These are phyloP conservation scores for Plodia interpunctella DNA, from an alignment of 1,140 invertebrate genomes.

Conservation along the genomic window DNA sequence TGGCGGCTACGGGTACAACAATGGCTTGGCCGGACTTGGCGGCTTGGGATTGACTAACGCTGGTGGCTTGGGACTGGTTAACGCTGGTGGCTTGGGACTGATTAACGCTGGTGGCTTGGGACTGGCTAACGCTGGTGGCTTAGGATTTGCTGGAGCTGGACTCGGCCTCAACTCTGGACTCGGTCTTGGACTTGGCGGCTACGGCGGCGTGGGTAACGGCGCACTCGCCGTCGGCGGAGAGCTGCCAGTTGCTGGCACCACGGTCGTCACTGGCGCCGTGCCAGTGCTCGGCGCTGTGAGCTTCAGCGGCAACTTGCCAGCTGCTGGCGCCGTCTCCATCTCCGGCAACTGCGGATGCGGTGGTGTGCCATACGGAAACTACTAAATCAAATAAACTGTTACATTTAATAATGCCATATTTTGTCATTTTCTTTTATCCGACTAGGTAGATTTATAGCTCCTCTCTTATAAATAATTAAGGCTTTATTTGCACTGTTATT, in stretches of 20 bases:
- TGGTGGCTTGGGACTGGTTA: not conserved
- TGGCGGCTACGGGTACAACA: not conserved
- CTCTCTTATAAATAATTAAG: too few relatives aligned
- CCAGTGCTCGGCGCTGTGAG: slow-evolving; percentile 37
- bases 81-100: not conserved
- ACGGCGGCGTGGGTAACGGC: slow-evolving; percentile 39
- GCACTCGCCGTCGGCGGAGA: slow-evolving; percentile 36
- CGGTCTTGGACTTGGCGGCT: slow-evolving; percentile 13
- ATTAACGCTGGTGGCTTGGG: not conserved
- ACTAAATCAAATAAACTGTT: not conserved
- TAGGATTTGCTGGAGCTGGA: not conserved
- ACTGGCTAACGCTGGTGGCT: not conserved
- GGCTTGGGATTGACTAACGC: not conserved
- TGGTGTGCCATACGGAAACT: slow-evolving; percentile 7
- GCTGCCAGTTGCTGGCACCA: slow-evolving; percentile 36
- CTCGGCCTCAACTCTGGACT: slow-evolving; percentile 1
- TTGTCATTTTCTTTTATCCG: too few relatives aligned
- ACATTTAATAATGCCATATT: too few relatives aligned
- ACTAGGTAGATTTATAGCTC: too few relatives aligned
- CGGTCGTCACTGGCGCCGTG: slow-evolving; percentile 35
- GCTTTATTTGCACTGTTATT: too few relatives aligned
- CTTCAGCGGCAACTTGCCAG: slow-evolving; percentile 35
- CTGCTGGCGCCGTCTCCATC: slow-evolving; percentile 40
- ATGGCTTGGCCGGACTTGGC: not conserved
- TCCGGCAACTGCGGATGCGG: slow-evolving; percentile 36